phyloP scores from a whole-genome alignment of 1,140 invertebrate genomes.

The Megathymus violae region DNA sequence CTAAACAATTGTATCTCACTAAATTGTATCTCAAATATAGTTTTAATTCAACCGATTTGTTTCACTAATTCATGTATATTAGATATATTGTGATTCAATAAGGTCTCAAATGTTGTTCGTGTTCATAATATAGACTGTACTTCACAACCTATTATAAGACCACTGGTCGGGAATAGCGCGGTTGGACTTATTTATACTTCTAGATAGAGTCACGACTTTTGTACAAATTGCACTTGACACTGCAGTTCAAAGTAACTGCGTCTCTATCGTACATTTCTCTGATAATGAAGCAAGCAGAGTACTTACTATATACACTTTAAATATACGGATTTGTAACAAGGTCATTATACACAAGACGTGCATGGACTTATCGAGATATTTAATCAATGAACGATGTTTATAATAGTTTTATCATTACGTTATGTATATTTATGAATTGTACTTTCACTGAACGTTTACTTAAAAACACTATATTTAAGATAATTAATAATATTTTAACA shows the following conservation, averaged over 20 bases:
- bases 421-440: too few relatives aligned
- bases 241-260: background rate
- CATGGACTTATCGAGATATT: background rate
- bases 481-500: background rate
- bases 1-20: too few relatives aligned
- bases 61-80: too few relatives aligned
- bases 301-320: background rate
- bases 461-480: background rate
- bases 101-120: background rate
- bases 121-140: background rate
- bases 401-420: too few relatives aligned
- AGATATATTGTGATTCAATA: background rate
- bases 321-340: background rate
- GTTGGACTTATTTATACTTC: slow-evolving; percentile 9
- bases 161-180: background rate
- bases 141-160: background rate
- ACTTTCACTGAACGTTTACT: background rate
- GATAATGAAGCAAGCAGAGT: background rate
- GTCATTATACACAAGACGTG: background rate
- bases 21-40: too few relatives aligned
- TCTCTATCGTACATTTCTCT: background rate
- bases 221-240: slow-evolving; percentile 17
- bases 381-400: background rate
- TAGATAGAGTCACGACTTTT: slow-evolving; percentile 17
- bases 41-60: too few relatives aligned